phyloP scores from a whole-genome alignment of 2,797 vertebrate genomes.

The Limnodromus scolopaceus region DNA sequence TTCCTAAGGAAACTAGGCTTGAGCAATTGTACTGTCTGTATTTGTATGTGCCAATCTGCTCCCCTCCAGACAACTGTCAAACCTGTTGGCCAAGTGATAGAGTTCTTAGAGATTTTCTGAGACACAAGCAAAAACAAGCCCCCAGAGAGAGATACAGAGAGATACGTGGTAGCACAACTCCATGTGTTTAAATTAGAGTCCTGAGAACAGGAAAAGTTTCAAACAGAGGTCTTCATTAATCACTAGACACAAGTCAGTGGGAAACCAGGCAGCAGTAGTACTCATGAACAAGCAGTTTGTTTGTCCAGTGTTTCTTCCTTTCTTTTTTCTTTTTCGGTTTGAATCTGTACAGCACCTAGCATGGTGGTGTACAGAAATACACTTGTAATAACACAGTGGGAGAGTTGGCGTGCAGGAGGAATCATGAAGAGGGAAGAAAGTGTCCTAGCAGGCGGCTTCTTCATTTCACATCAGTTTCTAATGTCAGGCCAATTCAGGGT shows the following conservation, averaged over 20 bases:
- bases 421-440: constrained; percentile 15
- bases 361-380: neutral
- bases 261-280: constrained; percentile 48
- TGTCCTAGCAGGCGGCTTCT: constrained; percentile 23
- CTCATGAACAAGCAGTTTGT: constrained; percentile 30
- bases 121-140: constrained; percentile 17
- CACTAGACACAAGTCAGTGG: constrained; percentile 44
- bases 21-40: neutral
- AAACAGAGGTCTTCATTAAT: constrained; percentile 63
- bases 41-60: neutral
- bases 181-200: constrained; percentile 28
- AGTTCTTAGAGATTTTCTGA: constrained; percentile 14
- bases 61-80: neutral
- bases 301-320: constrained; percentile 42
- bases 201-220: constrained; percentile 68
- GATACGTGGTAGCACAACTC: neutral
- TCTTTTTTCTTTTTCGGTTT: neutral
- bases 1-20: constrained; percentile 18
- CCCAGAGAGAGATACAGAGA: neutral
- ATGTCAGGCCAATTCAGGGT: constrained; percentile 26
- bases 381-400: constrained; percentile 37
- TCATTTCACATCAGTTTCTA: constrained; percentile 36
- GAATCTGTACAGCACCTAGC: constrained; percentile 21
- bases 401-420: neutral
- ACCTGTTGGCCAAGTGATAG: neutral